Evolutionary conservation across 2,113 vertebrate genomes (phyloP), one percentile per base, ranked within the genome.

Genomic region (Cepphus grylle): DNA sequence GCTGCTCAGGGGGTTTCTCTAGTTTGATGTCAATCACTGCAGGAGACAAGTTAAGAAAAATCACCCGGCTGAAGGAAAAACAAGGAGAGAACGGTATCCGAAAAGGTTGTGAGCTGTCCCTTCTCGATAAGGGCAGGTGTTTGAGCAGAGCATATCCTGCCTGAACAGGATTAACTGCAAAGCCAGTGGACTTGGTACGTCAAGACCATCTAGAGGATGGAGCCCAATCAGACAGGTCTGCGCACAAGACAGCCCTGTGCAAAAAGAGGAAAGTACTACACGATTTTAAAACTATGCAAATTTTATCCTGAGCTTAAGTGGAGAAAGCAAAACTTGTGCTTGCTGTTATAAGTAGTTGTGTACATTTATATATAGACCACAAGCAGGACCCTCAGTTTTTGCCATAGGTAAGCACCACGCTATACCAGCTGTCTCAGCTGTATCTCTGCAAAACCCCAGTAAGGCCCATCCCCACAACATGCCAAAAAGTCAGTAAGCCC

Each of bases 11-110:
- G 73, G 98, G 98, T 88, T 99, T 98, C 98, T 99, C 98, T 98
- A 99, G 98, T 97, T 99, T 98, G 97, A 99, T 99, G 98, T 99
- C 98, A 58, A 99, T 98, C 98, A 99, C 99, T 99, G 98, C 81
- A 90, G 95, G 59, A 55, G 21, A 32, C 3, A 8, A 70, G 98
- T 99, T 98, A 99, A 99, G 98, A 40, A 45, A 66, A 82, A 70
- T 32, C 80, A 17, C 7, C 18, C 1, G 2, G 3, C 5, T 25
- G 7, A 13, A 53, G 72, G 25, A 2, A 42, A 58, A 76, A 47
- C 8, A 16, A 62, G n/a, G 34, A 34, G 36, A 47, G 40, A 49
- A 17, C 19, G 11, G 45, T 4, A 15, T 8, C 6, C 69, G 70
- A 10, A 45, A 42, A 67, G 76, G 40, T 2, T 63, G 66, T 13